These are phyloP conservation scores for Tiaroga cobitis DNA, from an alignment of 2,797 vertebrate species.

Conservation along the genomic window DNA sequence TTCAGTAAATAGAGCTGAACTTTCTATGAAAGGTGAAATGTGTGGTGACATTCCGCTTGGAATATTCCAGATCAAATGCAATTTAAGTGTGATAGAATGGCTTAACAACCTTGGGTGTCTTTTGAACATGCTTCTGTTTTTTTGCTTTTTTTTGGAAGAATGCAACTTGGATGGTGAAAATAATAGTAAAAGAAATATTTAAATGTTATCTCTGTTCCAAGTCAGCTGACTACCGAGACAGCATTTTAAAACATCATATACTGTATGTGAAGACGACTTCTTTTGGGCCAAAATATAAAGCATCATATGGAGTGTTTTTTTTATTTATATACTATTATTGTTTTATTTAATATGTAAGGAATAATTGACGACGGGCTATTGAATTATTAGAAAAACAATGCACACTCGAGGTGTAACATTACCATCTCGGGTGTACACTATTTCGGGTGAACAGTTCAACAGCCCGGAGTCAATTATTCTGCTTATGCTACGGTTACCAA, in stretches of 20 bases:
- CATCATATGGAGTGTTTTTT: background rate
- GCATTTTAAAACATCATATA: background rate
- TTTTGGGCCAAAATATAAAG: background rate
- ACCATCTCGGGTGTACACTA: no score
- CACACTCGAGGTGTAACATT: no score
- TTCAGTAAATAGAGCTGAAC: background rate
- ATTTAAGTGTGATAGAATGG: background rate
- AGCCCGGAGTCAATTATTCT: no score
- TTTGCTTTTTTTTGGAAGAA: background rate
- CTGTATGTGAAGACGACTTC: background rate
- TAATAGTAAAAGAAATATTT: background rate
- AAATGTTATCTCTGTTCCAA: background rate
- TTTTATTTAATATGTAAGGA: no score
- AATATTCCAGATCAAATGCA: conserved; percentile 1
- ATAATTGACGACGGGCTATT: no score
- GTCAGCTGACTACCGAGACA: background rate
- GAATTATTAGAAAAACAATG: no score
- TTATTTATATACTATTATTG: background rate
- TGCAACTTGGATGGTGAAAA: background rate
- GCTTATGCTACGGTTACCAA: no score
- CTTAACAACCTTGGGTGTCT: background rate
- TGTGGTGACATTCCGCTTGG: background rate
- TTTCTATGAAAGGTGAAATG: background rate
- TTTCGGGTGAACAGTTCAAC: no score
- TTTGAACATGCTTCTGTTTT: background rate